These are phyloP conservation scores for Tachina grossa DNA, from an alignment of 2,888 invertebrate genomes.

Conservation along the genomic window DNA sequence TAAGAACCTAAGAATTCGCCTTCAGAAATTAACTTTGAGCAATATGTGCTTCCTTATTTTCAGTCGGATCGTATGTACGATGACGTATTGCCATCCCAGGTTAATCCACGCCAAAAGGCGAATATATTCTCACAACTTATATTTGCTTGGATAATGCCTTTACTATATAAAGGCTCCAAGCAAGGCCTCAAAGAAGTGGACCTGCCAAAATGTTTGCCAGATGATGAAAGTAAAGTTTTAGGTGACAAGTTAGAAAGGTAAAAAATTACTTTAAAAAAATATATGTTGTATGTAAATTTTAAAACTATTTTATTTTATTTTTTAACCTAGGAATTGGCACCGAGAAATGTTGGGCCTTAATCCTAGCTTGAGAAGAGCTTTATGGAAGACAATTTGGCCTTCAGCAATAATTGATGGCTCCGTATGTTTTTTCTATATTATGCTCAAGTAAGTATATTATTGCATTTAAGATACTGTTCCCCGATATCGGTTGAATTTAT, in stretches of 20 bases:
- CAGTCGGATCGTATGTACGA: slow-evolving; percentile 79
- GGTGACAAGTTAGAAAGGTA: slow-evolving; percentile 82
- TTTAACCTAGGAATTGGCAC: slow-evolving; percentile 86
- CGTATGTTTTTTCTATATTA: slow-evolving; percentile 83
- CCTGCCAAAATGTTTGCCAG: slow-evolving; percentile 86
- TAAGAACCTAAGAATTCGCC: no score
- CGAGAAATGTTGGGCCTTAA: slow-evolving; percentile 85
- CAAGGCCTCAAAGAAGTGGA: slow-evolving; percentile 85
- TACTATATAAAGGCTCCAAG: slow-evolving; percentile 79
- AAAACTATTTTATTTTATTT: slow-evolving; percentile 7
- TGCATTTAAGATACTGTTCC: not conserved
- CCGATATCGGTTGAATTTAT: not conserved
- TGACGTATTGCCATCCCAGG: slow-evolving; percentile 78
- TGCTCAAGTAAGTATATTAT: slow-evolving; percentile 78
- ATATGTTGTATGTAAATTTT: not conserved
- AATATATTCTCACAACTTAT: slow-evolving; percentile 80
- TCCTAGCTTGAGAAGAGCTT: slow-evolving; percentile 86
- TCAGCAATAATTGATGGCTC: slow-evolving; percentile 87
- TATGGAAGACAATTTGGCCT: slow-evolving; percentile 87
- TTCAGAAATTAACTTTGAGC: not conserved
- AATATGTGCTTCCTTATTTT: not conserved
- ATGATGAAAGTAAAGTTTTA: slow-evolving; percentile 83
- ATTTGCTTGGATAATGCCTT: slow-evolving; percentile 81
- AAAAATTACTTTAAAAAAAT: slow-evolving; percentile 21
- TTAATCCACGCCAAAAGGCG: slow-evolving; percentile 80